Percentiles rank a stretch among this genome's conserved stretches.
These are phyloP conservation scores for Ariolimax columbianus DNA, from an alignment of 2,888 invertebrate species.

Conservation along the genomic window DNA sequence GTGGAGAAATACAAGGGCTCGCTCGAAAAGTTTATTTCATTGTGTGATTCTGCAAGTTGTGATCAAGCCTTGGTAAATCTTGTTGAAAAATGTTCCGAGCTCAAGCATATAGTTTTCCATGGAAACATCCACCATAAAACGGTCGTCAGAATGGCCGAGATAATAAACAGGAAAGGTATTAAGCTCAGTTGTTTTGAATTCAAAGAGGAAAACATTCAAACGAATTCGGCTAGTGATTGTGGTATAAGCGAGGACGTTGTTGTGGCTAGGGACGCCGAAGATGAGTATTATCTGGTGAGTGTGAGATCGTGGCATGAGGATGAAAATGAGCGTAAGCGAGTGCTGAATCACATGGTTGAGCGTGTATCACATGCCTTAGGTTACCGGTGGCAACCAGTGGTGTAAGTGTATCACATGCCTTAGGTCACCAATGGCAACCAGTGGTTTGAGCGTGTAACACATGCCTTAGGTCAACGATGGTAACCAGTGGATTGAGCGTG, in stretches of 20 bases:
- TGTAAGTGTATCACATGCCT: slow-evolving; percentile 41
- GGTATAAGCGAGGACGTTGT: slow-evolving; percentile 63
- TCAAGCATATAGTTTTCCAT: slow-evolving; percentile 64
- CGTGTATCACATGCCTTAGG: slow-evolving; percentile 47
- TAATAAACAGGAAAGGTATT: slow-evolving; percentile 47
- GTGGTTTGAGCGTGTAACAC: slow-evolving; percentile 40
- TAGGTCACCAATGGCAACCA: slow-evolving; percentile 47
- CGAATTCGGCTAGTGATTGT: slow-evolving; percentile 51
- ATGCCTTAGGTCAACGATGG: slow-evolving; percentile 44
- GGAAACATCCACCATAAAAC: slow-evolving; percentile 60
- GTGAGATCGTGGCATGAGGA: slow-evolving; percentile 41
- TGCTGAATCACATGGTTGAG: slow-evolving; percentile 30
- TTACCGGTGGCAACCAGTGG: slow-evolving; percentile 45
- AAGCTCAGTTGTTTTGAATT: slow-evolving; percentile 64
- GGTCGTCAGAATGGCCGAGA: slow-evolving; percentile 59
- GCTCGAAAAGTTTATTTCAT: slow-evolving; percentile 62
- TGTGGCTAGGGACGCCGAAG: slow-evolving; percentile 50
- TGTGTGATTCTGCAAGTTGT: slow-evolving; percentile 60
- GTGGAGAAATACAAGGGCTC: slow-evolving; percentile 60
- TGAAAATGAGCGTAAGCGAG: slow-evolving; percentile 30
- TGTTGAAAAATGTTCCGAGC: slow-evolving; percentile 56
- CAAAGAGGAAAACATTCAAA: slow-evolving; percentile 57
- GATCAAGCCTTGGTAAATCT: slow-evolving; percentile 60
- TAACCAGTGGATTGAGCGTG: slow-evolving; percentile 39
- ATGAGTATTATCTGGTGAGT: slow-evolving; percentile 39